phyloP scores from a whole-genome alignment of 2,113 vertebrate genomes.

The Gavia stellata region DNA sequence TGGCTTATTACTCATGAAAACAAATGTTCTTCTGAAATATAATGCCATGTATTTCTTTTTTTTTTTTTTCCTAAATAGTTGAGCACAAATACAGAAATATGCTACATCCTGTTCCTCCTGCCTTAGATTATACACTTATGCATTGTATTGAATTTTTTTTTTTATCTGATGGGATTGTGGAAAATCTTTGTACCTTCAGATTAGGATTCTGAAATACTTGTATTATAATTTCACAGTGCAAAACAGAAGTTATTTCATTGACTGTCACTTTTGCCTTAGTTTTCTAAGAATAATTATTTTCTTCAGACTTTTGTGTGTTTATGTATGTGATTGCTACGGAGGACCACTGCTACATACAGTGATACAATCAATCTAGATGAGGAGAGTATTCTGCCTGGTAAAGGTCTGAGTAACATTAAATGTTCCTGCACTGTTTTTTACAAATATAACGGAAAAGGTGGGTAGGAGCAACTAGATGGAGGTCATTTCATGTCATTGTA shows the following conservation, averaged over 20 bases:
- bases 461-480: background rate
- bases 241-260: background rate
- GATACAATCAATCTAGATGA: background rate
- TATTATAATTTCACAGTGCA: background rate
- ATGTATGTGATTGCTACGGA: background rate
- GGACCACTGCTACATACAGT: background rate
- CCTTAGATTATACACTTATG: background rate
- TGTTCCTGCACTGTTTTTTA: background rate
- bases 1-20: background rate
- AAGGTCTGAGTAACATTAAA: background rate
- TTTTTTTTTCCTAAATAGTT: background rate
- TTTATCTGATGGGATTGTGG: background rate
- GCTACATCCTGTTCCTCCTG: background rate
- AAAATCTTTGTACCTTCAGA: background rate
- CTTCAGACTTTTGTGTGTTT: background rate
- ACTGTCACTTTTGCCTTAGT: background rate
- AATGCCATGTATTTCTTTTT: background rate
- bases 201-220: background rate
- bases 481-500: background rate
- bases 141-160: background rate
- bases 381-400: background rate
- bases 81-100: background rate
- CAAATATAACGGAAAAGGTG: background rate
- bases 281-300: background rate
- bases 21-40: background rate